These are phyloP conservation scores for Polypedilum vanderplanki DNA, from an alignment of 1,140 invertebrate genomes.

Conservation along the genomic window DNA sequence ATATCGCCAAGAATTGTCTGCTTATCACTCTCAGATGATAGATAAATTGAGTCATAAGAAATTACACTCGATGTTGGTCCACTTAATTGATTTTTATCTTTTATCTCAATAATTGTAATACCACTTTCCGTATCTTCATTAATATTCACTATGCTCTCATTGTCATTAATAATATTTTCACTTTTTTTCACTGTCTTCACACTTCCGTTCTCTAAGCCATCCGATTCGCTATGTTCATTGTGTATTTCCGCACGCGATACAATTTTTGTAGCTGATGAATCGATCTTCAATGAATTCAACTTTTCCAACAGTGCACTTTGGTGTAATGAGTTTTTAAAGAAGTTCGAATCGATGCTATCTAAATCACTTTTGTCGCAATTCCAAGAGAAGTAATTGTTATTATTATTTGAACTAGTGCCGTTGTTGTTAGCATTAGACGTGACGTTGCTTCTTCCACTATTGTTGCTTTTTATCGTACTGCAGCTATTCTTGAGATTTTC, in stretches of 20 bases:
- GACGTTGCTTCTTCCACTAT: constrained; percentile 4
- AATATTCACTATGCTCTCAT: constrained; percentile 22
- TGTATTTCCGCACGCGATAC: constrained; percentile 11
- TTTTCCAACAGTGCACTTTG: constrained; percentile 32
- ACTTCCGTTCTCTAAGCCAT: not conserved
- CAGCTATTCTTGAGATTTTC: not conserved
- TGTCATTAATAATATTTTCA: constrained; percentile 2
- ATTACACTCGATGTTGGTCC: constrained; percentile 34
- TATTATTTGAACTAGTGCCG: not conserved
- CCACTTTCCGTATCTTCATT: constrained; percentile 22
- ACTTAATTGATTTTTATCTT: constrained; percentile 16
- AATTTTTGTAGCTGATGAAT: not conserved
- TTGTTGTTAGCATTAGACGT: not conserved
- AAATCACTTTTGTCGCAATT: constrained; percentile 50
- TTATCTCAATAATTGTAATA: constrained; percentile 22
- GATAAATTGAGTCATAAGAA: constrained; percentile 43
- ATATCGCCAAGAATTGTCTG: constrained; percentile 39
- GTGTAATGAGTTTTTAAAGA: constrained; percentile 49
- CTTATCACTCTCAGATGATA: constrained; percentile 43
- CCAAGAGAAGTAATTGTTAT: constrained; percentile 35
- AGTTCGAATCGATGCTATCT: constrained; percentile 58
- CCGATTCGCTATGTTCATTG: not conserved
- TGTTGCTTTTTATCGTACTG: constrained; percentile 5
- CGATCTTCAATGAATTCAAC: not conserved
- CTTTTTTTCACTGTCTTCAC: not conserved